Conservation (phyloP, 1,140 invertebrate species). For the Hyphantria cunea region DNA sequence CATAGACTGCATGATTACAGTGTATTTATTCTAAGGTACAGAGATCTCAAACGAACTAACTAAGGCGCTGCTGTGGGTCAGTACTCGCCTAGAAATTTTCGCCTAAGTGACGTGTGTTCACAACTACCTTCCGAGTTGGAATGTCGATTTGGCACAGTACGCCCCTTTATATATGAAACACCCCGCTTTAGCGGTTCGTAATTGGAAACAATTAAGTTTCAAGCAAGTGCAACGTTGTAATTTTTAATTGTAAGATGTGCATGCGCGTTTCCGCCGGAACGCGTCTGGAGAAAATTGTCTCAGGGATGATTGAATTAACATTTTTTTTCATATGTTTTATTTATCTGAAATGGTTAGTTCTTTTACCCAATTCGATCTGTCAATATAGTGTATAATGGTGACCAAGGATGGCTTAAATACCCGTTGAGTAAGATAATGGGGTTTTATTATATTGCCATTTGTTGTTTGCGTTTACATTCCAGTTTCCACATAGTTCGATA, state of each 20-base stretch:
- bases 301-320: neutral
- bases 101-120: constrained; percentile 72
- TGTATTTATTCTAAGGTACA: constrained; percentile 40
- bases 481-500: constrained; percentile 28
- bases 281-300: constrained; percentile 4
- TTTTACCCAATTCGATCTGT: constrained; percentile 22
- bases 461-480: constrained; percentile 26
- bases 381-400: constrained; percentile 30
- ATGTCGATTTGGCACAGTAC: constrained; percentile 57
- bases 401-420: constrained; percentile 19
- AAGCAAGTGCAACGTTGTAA: constrained; percentile 68
- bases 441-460: constrained; percentile 32
- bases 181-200: constrained; percentile 60
- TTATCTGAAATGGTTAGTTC: neutral
- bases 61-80: constrained; percentile 72
- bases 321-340: neutral
- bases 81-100: constrained; percentile 78
- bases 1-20: constrained; percentile 77
- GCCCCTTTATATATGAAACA: constrained; percentile 73
- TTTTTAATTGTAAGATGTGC: constrained; percentile 61
- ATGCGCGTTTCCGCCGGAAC: constrained; percentile 42
- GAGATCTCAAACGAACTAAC: constrained; percentile 81
- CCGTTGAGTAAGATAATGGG: constrained; percentile 25
- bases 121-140: constrained; percentile 66
- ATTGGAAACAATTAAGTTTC: constrained; percentile 75